These are phyloP conservation scores for Brenthis daphne DNA, from an alignment of 2,888 invertebrate species.

Conservation along the genomic window DNA sequence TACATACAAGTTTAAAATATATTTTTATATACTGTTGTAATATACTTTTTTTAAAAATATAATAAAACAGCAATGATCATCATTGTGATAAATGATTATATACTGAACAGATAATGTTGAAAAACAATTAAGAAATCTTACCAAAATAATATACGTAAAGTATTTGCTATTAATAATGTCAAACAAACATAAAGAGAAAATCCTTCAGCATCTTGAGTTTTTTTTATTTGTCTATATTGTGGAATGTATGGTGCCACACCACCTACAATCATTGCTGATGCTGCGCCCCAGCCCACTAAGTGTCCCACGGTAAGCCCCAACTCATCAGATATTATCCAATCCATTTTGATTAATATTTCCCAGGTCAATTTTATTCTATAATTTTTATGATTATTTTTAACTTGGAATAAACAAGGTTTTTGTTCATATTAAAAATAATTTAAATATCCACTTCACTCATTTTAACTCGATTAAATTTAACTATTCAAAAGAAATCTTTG, in stretches of 20 bases:
- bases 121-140: slow-evolving; percentile 73
- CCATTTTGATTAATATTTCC: slow-evolving; percentile 71
- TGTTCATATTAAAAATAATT: slow-evolving; percentile 21
- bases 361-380: slow-evolving; percentile 33
- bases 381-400: slow-evolving; percentile 10
- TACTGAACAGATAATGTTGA: not conserved
- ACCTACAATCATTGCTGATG: slow-evolving; percentile 96
- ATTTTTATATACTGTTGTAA: not conserved
- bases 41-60: too few species aligned
- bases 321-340: slow-evolving; percentile 90
- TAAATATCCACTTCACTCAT: slow-evolving; percentile 15
- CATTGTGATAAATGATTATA: not conserved
- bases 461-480: slow-evolving; percentile 1
- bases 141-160: slow-evolving; percentile 98
- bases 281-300: slow-evolving; percentile 90
- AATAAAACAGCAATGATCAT: not conserved
- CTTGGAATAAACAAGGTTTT: not conserved
- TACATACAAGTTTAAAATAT: not conserved
- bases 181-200: slow-evolving; percentile 98
- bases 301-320: slow-evolving; percentile 88
- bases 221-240: slow-evolving; percentile 96
- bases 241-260: slow-evolving; percentile 98
- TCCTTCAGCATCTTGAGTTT: slow-evolving; percentile 96
- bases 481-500: slow-evolving; percentile 12
- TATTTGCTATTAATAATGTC: slow-evolving; percentile 96